These are phyloP conservation scores for Ptychochromis oligacanthus DNA, from an alignment of 2,113 vertebrate genomes.

Conservation along the genomic window DNA sequence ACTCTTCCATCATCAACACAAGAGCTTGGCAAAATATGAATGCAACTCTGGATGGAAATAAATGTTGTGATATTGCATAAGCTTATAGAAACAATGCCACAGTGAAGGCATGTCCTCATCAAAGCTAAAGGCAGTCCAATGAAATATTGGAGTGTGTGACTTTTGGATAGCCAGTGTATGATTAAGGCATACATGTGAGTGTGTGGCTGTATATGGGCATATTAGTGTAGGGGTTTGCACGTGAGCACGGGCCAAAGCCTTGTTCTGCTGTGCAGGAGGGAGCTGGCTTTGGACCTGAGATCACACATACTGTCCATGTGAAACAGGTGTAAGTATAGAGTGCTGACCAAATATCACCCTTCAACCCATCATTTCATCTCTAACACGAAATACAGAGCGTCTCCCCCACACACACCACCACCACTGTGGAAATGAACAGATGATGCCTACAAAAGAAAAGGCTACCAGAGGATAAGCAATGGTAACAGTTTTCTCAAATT, in stretches of 20 bases:
- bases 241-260: fast-evolving
- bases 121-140: too few species aligned
- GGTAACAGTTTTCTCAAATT: not conserved
- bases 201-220: not conserved
- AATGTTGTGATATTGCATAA: too few species aligned
- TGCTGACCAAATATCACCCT: not conserved
- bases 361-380: not conserved
- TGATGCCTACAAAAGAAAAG: not conserved
- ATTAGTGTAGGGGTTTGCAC: not conserved
- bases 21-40: too few species aligned
- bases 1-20: too few species aligned
- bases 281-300: not conserved
- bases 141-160: too few species aligned
- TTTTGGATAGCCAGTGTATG: too few species aligned
- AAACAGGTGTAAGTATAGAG: not conserved
- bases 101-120: too few species aligned
- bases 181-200: too few species aligned
- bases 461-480: not conserved
- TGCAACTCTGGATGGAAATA: too few species aligned
- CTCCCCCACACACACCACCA: not conserved
- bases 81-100: too few species aligned
- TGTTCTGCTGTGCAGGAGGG: not conserved
- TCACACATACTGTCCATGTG: not conserved
- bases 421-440: not conserved
- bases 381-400: not conserved